These are phyloP conservation scores for Pocillopora grandis DNA, from an alignment of 92 coral and sea anemone genomes.

Conservation along the genomic window DNA sequence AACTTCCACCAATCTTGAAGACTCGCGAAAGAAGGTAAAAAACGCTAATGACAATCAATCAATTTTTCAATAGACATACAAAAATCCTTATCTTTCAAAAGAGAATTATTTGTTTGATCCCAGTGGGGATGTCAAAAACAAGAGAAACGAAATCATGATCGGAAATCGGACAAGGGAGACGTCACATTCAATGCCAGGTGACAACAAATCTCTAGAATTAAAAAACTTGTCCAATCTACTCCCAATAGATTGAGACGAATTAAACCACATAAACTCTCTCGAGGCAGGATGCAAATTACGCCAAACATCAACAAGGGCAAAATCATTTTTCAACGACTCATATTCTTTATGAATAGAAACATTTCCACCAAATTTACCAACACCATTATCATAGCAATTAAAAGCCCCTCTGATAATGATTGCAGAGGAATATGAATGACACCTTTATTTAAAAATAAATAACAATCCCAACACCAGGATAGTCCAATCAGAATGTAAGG, in stretches of 20 bases:
- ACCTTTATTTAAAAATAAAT: no score
- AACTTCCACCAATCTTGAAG: no score
- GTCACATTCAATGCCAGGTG: background rate
- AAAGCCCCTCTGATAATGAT: background rate
- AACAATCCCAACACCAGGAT: no score
- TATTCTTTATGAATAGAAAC: background rate
- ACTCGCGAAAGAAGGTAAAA: no score
- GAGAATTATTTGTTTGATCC: background rate
- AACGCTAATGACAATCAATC: no score
- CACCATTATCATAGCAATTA: background rate
- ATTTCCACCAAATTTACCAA: background rate
- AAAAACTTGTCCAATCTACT: background rate
- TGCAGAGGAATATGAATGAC: background rate
- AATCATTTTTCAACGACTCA: no score
- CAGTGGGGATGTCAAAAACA: background rate
- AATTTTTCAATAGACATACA: no score
- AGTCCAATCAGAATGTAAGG: no score
- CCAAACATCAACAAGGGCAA: constrained; percentile 36
- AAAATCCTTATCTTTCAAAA: no score
- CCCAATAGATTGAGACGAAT: background rate
- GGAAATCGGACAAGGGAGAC: background rate
- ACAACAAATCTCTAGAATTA: background rate
- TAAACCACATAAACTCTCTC: constrained; percentile 7
- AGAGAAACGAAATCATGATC: constrained; percentile 15
- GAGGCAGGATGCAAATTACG: background rate